Evolutionary conservation across 2,113 vertebrate genomes (phyloP).

Genomic region (Heterochromis multidens): DNA sequence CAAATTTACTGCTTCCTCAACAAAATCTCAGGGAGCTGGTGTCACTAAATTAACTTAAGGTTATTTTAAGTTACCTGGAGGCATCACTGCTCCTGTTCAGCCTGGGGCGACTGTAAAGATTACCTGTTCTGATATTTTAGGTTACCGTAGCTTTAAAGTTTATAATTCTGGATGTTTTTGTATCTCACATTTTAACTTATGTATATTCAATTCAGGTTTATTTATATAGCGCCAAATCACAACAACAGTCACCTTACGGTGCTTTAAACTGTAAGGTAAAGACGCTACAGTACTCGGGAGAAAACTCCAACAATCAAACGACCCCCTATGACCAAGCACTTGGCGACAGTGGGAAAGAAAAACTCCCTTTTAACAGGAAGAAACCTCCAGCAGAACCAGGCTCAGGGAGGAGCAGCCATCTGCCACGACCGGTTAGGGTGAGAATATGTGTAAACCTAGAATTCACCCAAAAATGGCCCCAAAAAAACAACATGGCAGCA

Average conservation of each 20-base stretch:
- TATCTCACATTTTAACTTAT: no score
- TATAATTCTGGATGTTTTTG: no score
- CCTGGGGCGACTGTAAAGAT: not conserved
- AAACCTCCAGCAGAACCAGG: not conserved
- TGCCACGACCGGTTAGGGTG: not conserved
- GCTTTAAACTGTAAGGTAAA: not conserved
- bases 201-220: no score
- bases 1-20: not conserved
- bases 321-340: not conserved
- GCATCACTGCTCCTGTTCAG: not conserved
- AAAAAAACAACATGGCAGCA: no score
- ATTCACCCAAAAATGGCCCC: not conserved
- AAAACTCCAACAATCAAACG: no score
- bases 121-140: no score
- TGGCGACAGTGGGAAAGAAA: not conserved
- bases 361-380: not conserved
- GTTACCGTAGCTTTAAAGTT: no score
- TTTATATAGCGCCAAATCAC: no score
- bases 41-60: not conserved
- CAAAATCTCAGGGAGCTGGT: not conserved
- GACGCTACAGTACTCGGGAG: no score
- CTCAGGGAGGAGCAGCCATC: not conserved
- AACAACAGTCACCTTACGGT: not conserved
- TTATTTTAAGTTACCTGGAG: not conserved
- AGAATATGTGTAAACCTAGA: not conserved